phyloP scores from a whole-genome alignment of 1,140 invertebrate species.

The Brachionus asplanchnoidis region DNA sequence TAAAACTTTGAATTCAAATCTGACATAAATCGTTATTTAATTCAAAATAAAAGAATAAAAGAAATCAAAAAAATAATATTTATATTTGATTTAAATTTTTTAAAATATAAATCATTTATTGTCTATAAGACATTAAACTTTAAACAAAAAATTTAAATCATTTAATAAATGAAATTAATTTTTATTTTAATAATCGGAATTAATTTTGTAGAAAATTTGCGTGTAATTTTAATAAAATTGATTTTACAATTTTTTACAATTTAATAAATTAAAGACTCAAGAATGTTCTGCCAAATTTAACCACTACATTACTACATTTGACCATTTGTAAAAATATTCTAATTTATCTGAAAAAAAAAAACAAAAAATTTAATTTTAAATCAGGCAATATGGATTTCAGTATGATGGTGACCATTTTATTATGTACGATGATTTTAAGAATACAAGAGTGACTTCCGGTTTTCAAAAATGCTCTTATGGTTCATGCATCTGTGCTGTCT shows the following conservation, averaged over 20 bases:
- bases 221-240: not conserved
- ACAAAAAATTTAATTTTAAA: not conserved
- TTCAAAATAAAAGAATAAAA: not conserved
- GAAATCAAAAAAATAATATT: not conserved
- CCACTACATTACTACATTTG: not conserved
- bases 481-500: not conserved
- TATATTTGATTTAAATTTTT: not conserved
- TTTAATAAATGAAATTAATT: not conserved
- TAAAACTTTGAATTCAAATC: not conserved
- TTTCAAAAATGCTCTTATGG: not conserved
- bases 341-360: too few relatives aligned
- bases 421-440: conserved; percentile 19
- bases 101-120: not conserved
- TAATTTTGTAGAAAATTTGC: not conserved
- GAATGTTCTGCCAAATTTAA: not conserved
- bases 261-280: not conserved
- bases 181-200: not conserved
- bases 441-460: not conserved
- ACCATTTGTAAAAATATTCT: not conserved
- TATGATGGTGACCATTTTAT: conserved; percentile 6
- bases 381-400: not conserved
- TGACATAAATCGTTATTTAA: not conserved
- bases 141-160: not conserved
- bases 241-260: not conserved
- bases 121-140: not conserved